Evolutionary conservation across 2,888 invertebrate genomes (phyloP).

Genomic region (Temnothorax ravouxi): DNA sequence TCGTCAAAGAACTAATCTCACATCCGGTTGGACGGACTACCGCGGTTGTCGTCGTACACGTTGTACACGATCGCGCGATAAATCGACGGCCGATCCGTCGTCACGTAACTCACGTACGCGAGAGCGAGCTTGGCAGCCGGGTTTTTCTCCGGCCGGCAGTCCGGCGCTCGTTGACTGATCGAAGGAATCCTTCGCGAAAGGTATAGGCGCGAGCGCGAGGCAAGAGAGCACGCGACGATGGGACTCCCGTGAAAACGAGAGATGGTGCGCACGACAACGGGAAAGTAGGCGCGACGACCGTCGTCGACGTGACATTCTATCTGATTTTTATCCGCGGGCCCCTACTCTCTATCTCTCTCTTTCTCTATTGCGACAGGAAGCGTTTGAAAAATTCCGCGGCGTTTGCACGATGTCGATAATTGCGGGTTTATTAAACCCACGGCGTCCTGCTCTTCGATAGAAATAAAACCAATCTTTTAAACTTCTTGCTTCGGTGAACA

Average conservation of each 20-base stretch:
- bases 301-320: conserved; percentile 78
- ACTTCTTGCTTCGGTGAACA: background rate
- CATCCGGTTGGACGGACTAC: conserved; percentile 73
- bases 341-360: background rate
- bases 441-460: background rate
- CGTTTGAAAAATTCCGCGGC: conserved; percentile 57
- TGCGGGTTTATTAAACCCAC: conserved; percentile 37
- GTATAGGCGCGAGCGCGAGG: conserved; percentile 35
- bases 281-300: conserved; percentile 77
- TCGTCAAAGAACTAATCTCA: conserved; percentile 69
- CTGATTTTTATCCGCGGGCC: conserved; percentile 74
- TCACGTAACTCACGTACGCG: conserved; percentile 84
- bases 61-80: conserved; percentile 78
- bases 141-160: conserved; percentile 77
- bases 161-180: conserved; percentile 73
- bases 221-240: conserved; percentile 34
- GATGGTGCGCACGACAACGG: conserved; percentile 58
- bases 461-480: background rate
- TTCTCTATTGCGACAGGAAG: conserved; percentile 37
- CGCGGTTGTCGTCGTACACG: conserved; percentile 64
- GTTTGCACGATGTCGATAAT: conserved; percentile 52
- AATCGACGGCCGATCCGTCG: conserved; percentile 80
- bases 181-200: conserved; percentile 74
- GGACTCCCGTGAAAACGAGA: conserved; percentile 52
- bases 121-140: conserved; percentile 75